Evolutionary conservation across 2,797 vertebrate species (phyloP), one percentile per base, ranked within the genome.

Genomic region (Arnoldichthys spilopterus): DNA sequence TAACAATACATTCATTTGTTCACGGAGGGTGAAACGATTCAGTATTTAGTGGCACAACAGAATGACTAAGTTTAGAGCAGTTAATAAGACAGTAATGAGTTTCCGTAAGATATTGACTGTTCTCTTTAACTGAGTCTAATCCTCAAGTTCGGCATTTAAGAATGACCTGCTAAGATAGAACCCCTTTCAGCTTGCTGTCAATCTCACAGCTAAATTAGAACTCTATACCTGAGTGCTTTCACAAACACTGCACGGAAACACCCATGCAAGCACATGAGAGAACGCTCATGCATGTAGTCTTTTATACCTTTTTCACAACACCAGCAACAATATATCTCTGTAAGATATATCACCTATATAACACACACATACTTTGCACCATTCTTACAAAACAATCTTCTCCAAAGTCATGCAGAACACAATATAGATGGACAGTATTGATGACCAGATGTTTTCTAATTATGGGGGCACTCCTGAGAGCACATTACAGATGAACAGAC

Each of bases 1-100:
- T 54, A 28, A 56, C 13, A 63, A 47, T 76, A 64, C 37, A 76
- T 76, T 76, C 56, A 63, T 72, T 58, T 74, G 67, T 76, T 81
- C 30, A 72, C 37, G 49, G 15, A 76, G 45, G 63, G 12, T 24
- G 15, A 76, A 58, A 66, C 22, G 73, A 51, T 28, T 68, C 53
- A 68, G 40, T 53, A 37, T 40, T 61, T 6, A 58, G n/a, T 26
- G 53, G 37, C 53, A 74, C 78, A 62, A 74, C 37, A 53, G 59
- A 54, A 67, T 47, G 51, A 67, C 70, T 47, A 49, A 73, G 54
- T n/a, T 22, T 32, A 40, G 16, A 67, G 40, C 40, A 40, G 40
- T 24, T 67, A 67, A 67, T 45, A 37, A 63, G 22, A 43, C 22
- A 67, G 37, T 47, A 67, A 18, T 67, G 22, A 28, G n/a, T 67